Base-by-base conservation (phyloP, 2,888 invertebrate genomes). In the Timema cristinae region DNA sequence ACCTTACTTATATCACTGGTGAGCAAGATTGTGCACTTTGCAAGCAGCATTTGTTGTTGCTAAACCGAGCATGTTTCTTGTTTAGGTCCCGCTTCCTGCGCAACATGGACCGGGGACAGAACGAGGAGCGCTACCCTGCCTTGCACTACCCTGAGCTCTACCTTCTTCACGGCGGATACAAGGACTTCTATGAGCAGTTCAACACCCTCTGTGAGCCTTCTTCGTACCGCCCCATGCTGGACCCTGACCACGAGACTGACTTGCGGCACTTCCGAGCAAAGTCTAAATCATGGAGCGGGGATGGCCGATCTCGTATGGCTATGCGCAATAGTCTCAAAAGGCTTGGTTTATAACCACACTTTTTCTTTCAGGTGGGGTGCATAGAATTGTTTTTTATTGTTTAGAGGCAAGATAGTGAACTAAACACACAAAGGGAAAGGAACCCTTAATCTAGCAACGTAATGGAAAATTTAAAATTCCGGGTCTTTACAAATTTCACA, bases 91-190 rank as follows among this genome's bases (percentile, higher is more conserved):
- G 96, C 5, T 94, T 90, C 81, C 85, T 98, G 71, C 89, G 98
- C 6, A 90, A 91, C 67, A 84, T 89, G 50, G 98, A 99, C 83
- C 87, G 98, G 0, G 89, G 88, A 15, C 84, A 87, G 61, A 95
- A 98, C 83, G 88, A 88, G 74, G 90, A 91, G 70, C 86, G 86
- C 74, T 98, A 97, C 82, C 98, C 98, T 0, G 84, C 88, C 0
- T 85, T 98, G 0, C 86, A 92, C 80, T 96, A 93, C 84, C 98
- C 98, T 0, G 98, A 98, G 82, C 85, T 97, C 4, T 99, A 99
- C 83, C 85, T 99, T 2, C 86, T 99, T 48, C 92, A 95, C 79
- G 95, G 95, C 1, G 96, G 95, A 59, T 96, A 96, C 83, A 91
- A 93, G 79, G 86, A 87, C 50, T 97, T 98, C 84, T 95, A 87